phyloP scores from a whole-genome alignment of 2,888 invertebrate genomes.

The Taphrorychus bicolor region DNA sequence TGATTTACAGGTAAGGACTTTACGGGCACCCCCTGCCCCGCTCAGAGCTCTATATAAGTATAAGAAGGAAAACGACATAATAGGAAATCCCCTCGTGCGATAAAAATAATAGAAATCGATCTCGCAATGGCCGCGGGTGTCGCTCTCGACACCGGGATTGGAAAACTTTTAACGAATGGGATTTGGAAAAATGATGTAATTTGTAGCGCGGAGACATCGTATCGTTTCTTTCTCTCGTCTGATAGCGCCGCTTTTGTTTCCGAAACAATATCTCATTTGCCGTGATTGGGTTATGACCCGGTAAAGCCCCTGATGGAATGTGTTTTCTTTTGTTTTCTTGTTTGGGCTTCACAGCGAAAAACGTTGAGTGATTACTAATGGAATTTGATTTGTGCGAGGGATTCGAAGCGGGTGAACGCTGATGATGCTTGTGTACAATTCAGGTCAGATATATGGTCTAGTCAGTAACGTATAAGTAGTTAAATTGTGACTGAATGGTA shows the following conservation, averaged over 20 bases:
- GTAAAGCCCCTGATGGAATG: slow-evolving; percentile 21
- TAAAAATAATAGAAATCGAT: slow-evolving; percentile 50
- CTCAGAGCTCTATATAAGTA: no score
- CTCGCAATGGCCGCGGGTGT: slow-evolving; percentile 41
- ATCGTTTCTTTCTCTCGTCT: slow-evolving; percentile 23
- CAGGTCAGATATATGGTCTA: no score
- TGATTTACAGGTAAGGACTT: slow-evolving; percentile 95
- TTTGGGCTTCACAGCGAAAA: no score
- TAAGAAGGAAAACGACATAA: slow-evolving; percentile 38
- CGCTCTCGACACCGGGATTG: slow-evolving; percentile 49
- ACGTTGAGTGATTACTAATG: slow-evolving; percentile 3
- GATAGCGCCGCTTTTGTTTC: slow-evolving; percentile 30
- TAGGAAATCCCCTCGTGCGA: slow-evolving; percentile 42
- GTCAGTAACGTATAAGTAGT: no score
- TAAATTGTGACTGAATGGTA: no score
- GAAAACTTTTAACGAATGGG: slow-evolving; percentile 52
- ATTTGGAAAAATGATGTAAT: slow-evolving; percentile 45
- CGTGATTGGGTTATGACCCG: slow-evolving; percentile 36
- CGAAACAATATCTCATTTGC: slow-evolving; percentile 31
- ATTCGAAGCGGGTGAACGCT: no score
- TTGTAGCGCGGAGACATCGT: slow-evolving; percentile 36
- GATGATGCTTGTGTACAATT: no score
- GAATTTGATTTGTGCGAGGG: not conserved
- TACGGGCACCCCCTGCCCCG: not conserved
- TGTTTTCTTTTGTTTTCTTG: not conserved